Conservation (phyloP, 2,113 vertebrate genomes). For the Notarius lentiginosus region DNA sequence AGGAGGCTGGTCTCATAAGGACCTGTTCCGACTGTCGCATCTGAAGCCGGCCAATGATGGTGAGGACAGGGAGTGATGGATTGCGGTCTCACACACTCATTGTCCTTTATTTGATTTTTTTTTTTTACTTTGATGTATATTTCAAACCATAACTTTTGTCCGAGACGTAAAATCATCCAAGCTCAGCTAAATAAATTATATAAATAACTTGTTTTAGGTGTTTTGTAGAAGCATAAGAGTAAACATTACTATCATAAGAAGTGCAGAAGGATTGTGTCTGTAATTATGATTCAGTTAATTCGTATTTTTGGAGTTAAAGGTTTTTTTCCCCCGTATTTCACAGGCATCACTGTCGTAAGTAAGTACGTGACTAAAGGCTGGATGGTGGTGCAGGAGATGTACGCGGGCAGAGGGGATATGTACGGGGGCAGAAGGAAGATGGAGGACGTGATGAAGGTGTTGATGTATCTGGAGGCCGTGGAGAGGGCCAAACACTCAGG, state of each 20-base stretch:
- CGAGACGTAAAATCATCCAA: too few relatives aligned
- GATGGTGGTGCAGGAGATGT: constrained; percentile 85
- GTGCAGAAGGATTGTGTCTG: too few relatives aligned
- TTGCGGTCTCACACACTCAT: background rate
- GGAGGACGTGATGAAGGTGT: constrained; percentile 79
- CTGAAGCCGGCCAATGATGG: constrained; percentile 89
- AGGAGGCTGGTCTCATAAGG: constrained; percentile 93
- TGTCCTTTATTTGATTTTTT: background rate
- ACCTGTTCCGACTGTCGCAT: constrained; percentile 89
- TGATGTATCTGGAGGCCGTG: constrained; percentile 87
- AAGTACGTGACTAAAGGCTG: constrained; percentile 95
- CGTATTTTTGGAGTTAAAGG: background rate
- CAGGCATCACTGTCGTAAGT: constrained; percentile 85
- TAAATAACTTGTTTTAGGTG: too few relatives aligned
- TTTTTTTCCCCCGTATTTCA: background rate
- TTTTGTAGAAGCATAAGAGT: background rate
- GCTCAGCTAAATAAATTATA: too few relatives aligned
- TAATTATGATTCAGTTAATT: background rate
- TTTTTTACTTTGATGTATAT: background rate
- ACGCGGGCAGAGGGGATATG: constrained; percentile 75
- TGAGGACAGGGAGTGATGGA: constrained; percentile 60
- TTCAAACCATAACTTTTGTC: too few relatives aligned
- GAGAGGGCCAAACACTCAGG: constrained; percentile 86
- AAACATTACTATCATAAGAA: too few relatives aligned
- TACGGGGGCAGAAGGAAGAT: constrained; percentile 60